phyloP scores from a whole-genome alignment of 1,140 invertebrate species.

The Druon quercuslanigerum region DNA sequence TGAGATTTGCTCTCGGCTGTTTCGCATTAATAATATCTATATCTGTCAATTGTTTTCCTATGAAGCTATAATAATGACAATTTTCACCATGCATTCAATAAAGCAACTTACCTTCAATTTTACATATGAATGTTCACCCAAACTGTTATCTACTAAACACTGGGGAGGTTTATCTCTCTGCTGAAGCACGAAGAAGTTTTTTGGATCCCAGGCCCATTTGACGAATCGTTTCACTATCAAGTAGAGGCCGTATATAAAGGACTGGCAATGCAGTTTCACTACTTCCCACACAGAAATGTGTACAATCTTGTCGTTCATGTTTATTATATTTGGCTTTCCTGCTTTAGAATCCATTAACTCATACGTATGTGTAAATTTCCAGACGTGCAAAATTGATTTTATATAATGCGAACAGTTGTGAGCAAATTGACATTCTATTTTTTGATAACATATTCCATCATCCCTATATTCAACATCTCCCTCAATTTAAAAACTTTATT shows the following conservation, averaged over 20 bases:
- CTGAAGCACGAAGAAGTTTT: slow-evolving; percentile 68
- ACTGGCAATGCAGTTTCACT: slow-evolving; percentile 73
- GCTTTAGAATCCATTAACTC: no score
- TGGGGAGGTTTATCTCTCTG: slow-evolving; percentile 78
- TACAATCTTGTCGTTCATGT: slow-evolving; percentile 65
- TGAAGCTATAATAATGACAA: no score
- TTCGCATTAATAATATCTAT: neutral
- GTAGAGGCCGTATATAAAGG: slow-evolving; percentile 75
- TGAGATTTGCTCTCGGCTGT: neutral
- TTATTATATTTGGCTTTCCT: neutral
- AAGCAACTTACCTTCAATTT: slow-evolving; percentile 78
- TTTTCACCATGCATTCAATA: neutral
- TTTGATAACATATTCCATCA: neutral
- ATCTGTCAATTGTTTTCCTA: no score
- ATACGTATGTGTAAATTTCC: neutral
- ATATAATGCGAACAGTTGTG: neutral
- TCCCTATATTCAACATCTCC: no score
- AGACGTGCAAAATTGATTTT: neutral
- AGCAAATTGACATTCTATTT: neutral
- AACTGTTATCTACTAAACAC: slow-evolving; percentile 77
- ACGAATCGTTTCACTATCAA: slow-evolving; percentile 73
- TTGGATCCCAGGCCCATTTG: slow-evolving; percentile 76
- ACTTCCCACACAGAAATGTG: slow-evolving; percentile 72
- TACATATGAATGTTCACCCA: slow-evolving; percentile 80
- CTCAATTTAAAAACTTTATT: no score